Evolutionary conservation across 2,113 vertebrate species (phyloP).

Genomic region (Grammomys surdaster): DNA sequence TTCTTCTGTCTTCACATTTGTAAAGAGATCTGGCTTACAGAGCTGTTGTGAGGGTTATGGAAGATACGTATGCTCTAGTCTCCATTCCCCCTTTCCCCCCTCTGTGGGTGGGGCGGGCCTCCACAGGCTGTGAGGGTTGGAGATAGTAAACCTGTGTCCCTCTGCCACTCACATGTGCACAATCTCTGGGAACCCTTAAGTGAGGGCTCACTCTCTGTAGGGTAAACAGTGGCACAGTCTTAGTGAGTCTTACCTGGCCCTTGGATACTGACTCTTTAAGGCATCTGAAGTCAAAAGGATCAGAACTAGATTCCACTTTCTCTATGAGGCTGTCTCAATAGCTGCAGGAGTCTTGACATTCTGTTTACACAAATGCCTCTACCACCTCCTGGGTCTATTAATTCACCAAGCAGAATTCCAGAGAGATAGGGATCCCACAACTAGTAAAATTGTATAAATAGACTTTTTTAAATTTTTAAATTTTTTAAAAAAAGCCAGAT

Average conservation of each 20-base stretch:
- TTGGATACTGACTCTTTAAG: background rate
- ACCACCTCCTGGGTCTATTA: background rate
- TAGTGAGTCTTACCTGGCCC: background rate
- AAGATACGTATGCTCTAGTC: background rate
- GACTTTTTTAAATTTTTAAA: too few relatives aligned
- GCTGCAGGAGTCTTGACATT: background rate
- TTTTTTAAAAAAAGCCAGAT: background rate
- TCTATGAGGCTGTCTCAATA: background rate
- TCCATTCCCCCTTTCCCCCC: background rate
- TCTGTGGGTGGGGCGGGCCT: background rate
- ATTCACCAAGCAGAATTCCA: slow-evolving; percentile 29
- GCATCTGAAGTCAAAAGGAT: background rate
- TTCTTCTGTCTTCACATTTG: background rate
- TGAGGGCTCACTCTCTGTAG: background rate
- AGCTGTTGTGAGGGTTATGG: background rate
- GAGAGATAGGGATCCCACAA: background rate
- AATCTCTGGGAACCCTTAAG: background rate
- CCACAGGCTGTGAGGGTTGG: background rate
- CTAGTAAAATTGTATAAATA: background rate
- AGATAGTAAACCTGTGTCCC: background rate
- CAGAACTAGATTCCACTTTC: background rate
- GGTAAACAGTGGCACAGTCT: background rate
- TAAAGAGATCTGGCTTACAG: background rate
- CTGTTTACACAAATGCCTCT: background rate
- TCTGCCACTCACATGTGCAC: background rate